Evolutionary conservation across 1,140 invertebrate genomes (phyloP), one percentile per base, ranked within the genome.

Genomic region (Brachionus paranguensis): DNA sequence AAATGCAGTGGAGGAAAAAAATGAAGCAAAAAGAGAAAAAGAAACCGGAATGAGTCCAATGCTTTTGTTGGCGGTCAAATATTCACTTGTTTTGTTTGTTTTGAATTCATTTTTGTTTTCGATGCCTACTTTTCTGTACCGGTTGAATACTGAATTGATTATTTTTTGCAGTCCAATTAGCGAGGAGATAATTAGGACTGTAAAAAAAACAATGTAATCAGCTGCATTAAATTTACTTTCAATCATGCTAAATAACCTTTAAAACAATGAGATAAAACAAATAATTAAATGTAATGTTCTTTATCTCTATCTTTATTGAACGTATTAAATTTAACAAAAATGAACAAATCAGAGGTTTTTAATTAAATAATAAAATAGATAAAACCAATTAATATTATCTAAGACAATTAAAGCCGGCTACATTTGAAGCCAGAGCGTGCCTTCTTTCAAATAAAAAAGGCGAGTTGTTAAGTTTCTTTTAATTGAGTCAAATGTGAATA

Each of bases 1-100:
- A 84, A 96, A 92, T 10, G 94, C 95, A 50, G 96, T 93, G 64
- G 95, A 94, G 0, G 94, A 95, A 88, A 96, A 93, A 88, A 95
- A 95, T 89, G 93, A 94, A 88, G 88, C 86, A 76, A 88, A 84
- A 74, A 88, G 84, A 27, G 87, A 88, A 84, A 88, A 64, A 11
- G 86, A 74, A 47, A 84, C 78, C 1, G 84, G 85, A 55, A 79
- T 24, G 7, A 45, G n/a, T 60, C 78, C 78, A 33, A 79, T 55
- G 3, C 20, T 29, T 60, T 27, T 33, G 17, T 45, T 27, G 4
- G 78, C 78, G 7, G 55, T 17, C 29, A 79, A 29, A 79, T 41
- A 79, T 17, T 79, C 55, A 14, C 17, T 60, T 20, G 53, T 60
- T 60, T 60, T 27, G 20, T 60, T 60, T 60, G n/a, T 11, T 20